These are phyloP conservation scores for Melanerpes formicivorus DNA, from an alignment of 2,113 vertebrate genomes.

Conservation along the genomic window DNA sequence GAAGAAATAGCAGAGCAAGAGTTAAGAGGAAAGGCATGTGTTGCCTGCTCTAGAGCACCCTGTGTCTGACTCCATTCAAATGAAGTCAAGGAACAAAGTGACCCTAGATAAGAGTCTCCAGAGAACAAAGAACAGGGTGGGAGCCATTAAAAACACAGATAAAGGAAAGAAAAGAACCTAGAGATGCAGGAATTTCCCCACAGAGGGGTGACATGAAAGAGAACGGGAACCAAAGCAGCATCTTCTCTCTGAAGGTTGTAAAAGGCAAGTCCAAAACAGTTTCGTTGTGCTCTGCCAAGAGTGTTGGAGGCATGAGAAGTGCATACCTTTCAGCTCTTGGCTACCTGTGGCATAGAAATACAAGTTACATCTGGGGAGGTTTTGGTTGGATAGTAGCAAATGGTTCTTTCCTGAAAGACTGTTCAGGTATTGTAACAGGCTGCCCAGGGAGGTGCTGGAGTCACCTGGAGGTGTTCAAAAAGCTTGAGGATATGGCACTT, in stretches of 20 bases:
- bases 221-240: neutral
- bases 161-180: neutral
- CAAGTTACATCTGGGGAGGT: no score
- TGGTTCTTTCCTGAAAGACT: no score
- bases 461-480: no score
- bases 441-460: no score
- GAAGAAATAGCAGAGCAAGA: neutral
- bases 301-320: neutral
- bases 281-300: neutral
- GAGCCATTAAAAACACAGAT: neutral
- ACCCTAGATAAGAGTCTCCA: neutral
- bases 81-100: neutral
- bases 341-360: neutral
- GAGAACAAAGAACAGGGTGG: neutral
- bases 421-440: no score
- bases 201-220: neutral
- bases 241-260: neutral
- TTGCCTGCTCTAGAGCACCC: neutral
- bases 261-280: neutral
- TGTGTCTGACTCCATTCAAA: neutral
- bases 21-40: neutral
- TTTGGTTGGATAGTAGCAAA: no score
- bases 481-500: no score
- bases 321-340: neutral
- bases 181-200: neutral